Base-by-base conservation (phyloP, 1,140 invertebrate species). In the Drosophila arizonae region DNA sequence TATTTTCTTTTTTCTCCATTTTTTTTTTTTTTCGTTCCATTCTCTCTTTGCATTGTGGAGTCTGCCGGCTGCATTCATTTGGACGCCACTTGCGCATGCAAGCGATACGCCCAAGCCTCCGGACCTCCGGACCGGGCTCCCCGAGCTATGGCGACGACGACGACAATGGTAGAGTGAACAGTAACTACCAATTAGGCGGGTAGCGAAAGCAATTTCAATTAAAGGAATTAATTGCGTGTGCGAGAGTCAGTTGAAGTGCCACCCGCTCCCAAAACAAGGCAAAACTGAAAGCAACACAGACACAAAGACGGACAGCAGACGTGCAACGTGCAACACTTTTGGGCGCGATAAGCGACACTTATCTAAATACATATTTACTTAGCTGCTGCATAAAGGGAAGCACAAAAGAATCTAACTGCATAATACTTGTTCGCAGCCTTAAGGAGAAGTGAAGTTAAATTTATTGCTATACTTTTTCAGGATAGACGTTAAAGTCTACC, bases 151-250 rank as follows among this genome's bases (percentile, higher is more conserved):
- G 9, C 17, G 50, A 39, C 50, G 41, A 74, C 62, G 64, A 70
- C 66, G 58, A 58, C 57, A 58, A 73, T 60, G 69, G 21, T 33
- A 21, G 50, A 65, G 11, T 55, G 48, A 50, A 50, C 48, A 75
- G 76, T 78, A 82, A 86, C 81, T 87, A 86, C 81, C 81, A 86
- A 86, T 86, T 86, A 87, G 82, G 72, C 86, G 81, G 84, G 58
- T 86, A 84, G 79, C 74, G 81, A 81, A 70, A 72, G 82, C 82
- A 86, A 82, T 86, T 86, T 87, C 82, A 86, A 87, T 86, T 86
- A 86, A 86, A 80, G 61, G 82, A 86, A 86, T 86, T 86, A 86
- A 86, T 86, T 86, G 81, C 78, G 81, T 86, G 76, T 85, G 79
- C 81, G 81, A 66, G 81, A 86, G 77, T 46, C 81, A 81, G 72